A percentile compares a stretch with the other conserved stretches of the same genome.
Evolutionary conservation across 2,888 invertebrate species (phyloP).

Genomic region (Tenthredo amoena): DNA sequence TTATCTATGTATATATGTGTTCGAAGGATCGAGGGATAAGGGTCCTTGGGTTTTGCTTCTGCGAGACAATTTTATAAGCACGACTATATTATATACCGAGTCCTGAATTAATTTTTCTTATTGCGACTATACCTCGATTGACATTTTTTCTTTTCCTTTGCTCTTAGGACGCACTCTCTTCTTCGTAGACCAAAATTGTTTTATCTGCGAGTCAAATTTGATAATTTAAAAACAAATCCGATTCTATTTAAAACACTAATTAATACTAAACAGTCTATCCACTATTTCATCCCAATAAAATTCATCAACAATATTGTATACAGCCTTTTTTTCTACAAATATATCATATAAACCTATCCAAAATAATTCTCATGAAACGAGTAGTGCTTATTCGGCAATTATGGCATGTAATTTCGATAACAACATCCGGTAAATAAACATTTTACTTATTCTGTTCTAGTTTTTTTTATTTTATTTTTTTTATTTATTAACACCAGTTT

Average conservation of each 20-base stretch:
- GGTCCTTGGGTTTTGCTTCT: constrained; percentile 43
- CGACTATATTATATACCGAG: constrained; percentile 45
- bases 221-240: neutral
- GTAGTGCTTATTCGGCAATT: neutral
- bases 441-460: neutral
- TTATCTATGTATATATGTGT: neutral
- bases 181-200: constrained; percentile 67
- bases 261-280: neutral
- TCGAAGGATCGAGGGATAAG: constrained; percentile 22
- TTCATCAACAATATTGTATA: neutral
- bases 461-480: neutral
- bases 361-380: neutral
- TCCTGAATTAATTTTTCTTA: constrained; percentile 49
- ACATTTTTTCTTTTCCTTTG: constrained; percentile 66
- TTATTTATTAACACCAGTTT: neutral
- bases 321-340: neutral
- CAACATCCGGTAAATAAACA: neutral
- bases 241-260: neutral
- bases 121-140: constrained; percentile 66
- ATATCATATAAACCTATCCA: neutral
- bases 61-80: constrained; percentile 39
- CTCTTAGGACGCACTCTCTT: constrained; percentile 65
- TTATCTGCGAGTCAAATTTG: constrained; percentile 68
- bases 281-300: neutral
- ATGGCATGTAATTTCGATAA: neutral